Conservation (phyloP, 2,888 invertebrate species). For the Archaeoteleia sp. region DNA sequence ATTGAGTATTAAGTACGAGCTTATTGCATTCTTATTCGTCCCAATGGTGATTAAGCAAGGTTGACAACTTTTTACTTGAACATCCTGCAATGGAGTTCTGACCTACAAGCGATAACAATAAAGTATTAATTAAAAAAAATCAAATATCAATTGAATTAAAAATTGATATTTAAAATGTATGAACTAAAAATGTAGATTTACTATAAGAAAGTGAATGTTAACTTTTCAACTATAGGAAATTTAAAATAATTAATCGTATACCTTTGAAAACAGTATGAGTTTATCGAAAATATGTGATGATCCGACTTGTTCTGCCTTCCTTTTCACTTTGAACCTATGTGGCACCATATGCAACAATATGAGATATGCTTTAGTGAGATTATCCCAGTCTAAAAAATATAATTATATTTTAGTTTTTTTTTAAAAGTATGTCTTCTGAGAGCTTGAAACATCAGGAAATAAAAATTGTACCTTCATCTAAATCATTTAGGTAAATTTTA, state of each 20-base stretch:
- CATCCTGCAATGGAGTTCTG: slow-evolving; percentile 8
- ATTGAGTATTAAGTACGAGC: slow-evolving; percentile 23
- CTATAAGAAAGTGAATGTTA: not conserved
- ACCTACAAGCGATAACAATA: slow-evolving; percentile 9
- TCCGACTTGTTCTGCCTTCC: not conserved
- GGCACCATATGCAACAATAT: not conserved
- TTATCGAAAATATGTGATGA: not conserved
- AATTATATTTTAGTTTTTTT: too few relatives aligned
- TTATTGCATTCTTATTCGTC: slow-evolving; percentile 5
- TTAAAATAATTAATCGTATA: not conserved
- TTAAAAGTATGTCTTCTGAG: too few relatives aligned
- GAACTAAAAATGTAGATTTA: not conserved
- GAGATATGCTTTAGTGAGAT: not conserved
- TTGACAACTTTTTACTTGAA: slow-evolving; percentile 8
- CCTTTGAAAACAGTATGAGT: not conserved
- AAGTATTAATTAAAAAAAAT: not conserved
- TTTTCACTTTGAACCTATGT: not conserved
- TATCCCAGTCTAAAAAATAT: not conserved
- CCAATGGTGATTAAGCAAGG: slow-evolving; percentile 33
- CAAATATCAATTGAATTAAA: not conserved
- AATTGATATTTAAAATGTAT: not conserved
- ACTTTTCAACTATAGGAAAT: not conserved
- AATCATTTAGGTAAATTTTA: too few relatives aligned
- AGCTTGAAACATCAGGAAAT: too few relatives aligned
- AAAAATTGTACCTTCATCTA: too few relatives aligned